A percentile compares a stretch with the other conserved stretches of the same genome.
These are phyloP conservation scores for Mimas tiliae DNA, from an alignment of 2,888 invertebrate genomes.

Conservation along the genomic window DNA sequence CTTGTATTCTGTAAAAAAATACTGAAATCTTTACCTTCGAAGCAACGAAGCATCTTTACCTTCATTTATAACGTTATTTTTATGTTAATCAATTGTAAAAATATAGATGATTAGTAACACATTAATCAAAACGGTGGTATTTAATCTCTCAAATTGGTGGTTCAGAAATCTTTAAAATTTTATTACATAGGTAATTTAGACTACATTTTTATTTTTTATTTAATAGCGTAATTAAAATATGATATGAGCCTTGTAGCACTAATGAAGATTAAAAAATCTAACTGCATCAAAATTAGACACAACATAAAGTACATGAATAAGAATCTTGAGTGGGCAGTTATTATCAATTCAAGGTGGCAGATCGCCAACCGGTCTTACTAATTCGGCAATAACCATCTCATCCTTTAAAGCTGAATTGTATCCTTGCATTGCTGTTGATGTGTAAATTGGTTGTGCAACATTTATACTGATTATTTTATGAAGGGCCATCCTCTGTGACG, in stretches of 20 bases:
- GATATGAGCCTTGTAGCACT: background rate
- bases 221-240: background rate
- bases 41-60: no score
- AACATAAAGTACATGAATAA: background rate
- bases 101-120: background rate
- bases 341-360: background rate
- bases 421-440: background rate
- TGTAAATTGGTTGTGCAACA: background rate
- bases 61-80: background rate
- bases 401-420: background rate
- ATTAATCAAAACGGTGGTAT: background rate
- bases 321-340: background rate
- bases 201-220: background rate
- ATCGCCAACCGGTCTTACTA: slow-evolving; percentile 11
- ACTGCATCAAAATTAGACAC: background rate
- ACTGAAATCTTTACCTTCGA: no score
- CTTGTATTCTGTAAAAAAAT: no score
- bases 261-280: background rate
- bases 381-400: slow-evolving; percentile 16
- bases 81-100: background rate
- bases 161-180: background rate
- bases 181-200: no score
- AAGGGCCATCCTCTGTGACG: no score
- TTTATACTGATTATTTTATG: background rate
- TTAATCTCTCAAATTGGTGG: background rate